Evolutionary conservation across 2,888 invertebrate genomes (phyloP).

Genomic region (Fragum whitleyi): DNA sequence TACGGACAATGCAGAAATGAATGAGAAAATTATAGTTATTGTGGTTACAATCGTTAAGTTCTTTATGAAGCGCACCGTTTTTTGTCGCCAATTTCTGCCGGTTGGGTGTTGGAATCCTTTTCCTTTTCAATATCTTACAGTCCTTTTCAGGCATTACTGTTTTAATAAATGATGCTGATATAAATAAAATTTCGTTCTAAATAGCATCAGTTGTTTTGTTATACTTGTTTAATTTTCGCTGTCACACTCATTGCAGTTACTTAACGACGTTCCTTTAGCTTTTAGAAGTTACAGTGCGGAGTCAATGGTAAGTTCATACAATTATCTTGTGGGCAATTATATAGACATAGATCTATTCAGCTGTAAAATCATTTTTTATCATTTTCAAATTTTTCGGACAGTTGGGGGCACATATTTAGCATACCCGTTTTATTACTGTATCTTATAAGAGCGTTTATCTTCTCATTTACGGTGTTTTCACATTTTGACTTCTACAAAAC

Average conservation of each 20-base stretch:
- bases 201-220: too few relatives aligned
- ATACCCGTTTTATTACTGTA: conserved; percentile 42
- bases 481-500: background rate
- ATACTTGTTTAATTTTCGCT: too few relatives aligned
- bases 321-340: conserved; percentile 31
- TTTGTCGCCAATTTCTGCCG: conserved; percentile 35
- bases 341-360: conserved; percentile 28
- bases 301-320: too few relatives aligned
- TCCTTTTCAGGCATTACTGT: too few relatives aligned
- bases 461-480: background rate
- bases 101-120: background rate
- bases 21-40: conserved; percentile 61
- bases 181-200: too few relatives aligned
- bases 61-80: conserved; percentile 30
- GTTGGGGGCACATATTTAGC: conserved; percentile 56
- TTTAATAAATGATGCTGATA: too few relatives aligned
- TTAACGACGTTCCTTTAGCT: too few relatives aligned
- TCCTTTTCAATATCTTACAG: background rate
- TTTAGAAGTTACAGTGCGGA: too few relatives aligned
- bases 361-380: conserved; percentile 19
- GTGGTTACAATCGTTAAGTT: conserved; percentile 40
- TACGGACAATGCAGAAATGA: conserved; percentile 55
- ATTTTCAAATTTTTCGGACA: conserved; percentile 23
- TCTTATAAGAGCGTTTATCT: conserved; percentile 22
- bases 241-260: too few relatives aligned